These are phyloP conservation scores for Trilocha varians DNA, from an alignment of 2,888 invertebrate genomes.

Conservation along the genomic window DNA sequence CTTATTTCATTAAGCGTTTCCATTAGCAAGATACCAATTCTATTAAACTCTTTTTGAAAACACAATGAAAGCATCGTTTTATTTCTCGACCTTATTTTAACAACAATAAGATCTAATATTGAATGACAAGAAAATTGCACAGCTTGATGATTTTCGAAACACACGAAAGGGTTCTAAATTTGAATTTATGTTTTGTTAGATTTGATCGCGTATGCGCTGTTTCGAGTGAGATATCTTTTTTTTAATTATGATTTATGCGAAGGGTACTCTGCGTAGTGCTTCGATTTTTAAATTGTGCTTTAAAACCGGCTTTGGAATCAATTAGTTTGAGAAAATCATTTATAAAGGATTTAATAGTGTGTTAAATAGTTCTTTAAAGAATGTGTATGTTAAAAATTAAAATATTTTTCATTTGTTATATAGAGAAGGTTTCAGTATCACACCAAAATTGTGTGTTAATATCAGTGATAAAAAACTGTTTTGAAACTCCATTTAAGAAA, in stretches of 20 bases:
- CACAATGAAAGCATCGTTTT: conserved; percentile 10
- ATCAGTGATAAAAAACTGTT: too few species aligned
- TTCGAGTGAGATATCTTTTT: conserved; percentile 49
- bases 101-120: conserved; percentile 9
- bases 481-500: too few species aligned
- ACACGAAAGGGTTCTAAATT: conserved; percentile 61
- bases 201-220: conserved; percentile 61
- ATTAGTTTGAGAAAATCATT: background rate
- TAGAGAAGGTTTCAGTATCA: too few species aligned
- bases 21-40: conserved; percentile 69
- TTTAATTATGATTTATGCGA: conserved; percentile 60
- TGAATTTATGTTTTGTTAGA: conserved; percentile 73
- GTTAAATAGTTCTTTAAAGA: too few species aligned
- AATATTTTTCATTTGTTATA: too few species aligned
- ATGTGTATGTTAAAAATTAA: too few species aligned
- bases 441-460: too few species aligned
- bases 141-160: conserved; percentile 38
- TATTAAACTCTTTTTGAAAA: conserved; percentile 55
- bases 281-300: background rate
- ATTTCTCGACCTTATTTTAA: conserved; percentile 3
- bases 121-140: conserved; percentile 15
- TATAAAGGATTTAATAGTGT: too few species aligned
- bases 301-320: background rate
- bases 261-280: conserved; percentile 27
- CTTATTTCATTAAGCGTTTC: conserved; percentile 67